Evolutionary conservation across 2,888 invertebrate genomes (phyloP).

Genomic region (Cremastobaeus sp.): DNA sequence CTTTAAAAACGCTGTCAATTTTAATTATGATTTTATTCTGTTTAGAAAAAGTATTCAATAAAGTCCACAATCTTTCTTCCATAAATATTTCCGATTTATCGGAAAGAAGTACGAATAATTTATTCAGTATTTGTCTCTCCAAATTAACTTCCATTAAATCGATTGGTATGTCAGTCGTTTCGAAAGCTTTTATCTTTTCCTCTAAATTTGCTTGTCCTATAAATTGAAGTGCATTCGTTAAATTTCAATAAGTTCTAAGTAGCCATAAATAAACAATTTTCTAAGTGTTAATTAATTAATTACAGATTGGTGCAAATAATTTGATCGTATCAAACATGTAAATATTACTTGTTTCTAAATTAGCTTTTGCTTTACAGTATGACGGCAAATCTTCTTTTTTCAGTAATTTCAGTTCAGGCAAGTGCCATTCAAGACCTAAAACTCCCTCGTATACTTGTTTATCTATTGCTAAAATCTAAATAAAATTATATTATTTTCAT

Average conservation of each 20-base stretch:
- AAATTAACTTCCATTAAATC: conserved; percentile 66
- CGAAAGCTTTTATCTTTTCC: conserved; percentile 62
- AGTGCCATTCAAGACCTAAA: conserved; percentile 81
- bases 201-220: conserved; percentile 66
- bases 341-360: conserved; percentile 67
- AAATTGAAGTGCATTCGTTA: not conserved
- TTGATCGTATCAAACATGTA: no score
- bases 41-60: conserved; percentile 80
- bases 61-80: conserved; percentile 83
- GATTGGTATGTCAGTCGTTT: conserved; percentile 59
- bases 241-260: not conserved
- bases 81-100: conserved; percentile 87
- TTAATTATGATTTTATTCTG: conserved; percentile 84
- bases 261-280: no score
- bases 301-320: no score
- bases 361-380: conserved; percentile 72
- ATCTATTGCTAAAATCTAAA: conserved; percentile 81
- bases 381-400: conserved; percentile 79
- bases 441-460: conserved; percentile 82
- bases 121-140: conserved; percentile 79
- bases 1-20: conserved; percentile 87
- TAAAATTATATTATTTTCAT: no score
- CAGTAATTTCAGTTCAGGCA: conserved; percentile 77
- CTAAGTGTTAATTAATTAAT: no score
- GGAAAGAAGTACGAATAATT: conserved; percentile 83